Base-by-base conservation (phyloP, 2,797 vertebrate species). In the Crenuchus spilurus region DNA sequence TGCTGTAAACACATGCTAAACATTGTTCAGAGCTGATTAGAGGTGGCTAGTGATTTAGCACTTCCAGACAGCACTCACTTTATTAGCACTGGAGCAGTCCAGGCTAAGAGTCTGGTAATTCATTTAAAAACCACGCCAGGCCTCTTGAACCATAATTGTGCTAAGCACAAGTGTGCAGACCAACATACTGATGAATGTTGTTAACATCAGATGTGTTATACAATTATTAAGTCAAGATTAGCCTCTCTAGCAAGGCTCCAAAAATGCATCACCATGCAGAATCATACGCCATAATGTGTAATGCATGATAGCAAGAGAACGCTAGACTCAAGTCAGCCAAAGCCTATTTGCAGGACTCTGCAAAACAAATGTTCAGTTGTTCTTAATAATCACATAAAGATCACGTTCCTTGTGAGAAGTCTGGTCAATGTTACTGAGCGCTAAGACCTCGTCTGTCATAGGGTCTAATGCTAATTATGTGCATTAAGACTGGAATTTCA, bases 181-280 rank as follows among this genome's bases (percentile, higher is more conserved):
- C 88, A 88, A 88, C 87, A 37, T 54, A 76, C 84, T 86, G 88
- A 90, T 87, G 83, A 90, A 89, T 89, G 88, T 84, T 76, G 52
- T 72, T 64, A 82, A 82, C 58, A 16, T 62, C 55, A 37, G 41
- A 18, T 30, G 16, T 26, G 60, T 33, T 49, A 16, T 26, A 49
- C 35, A 39, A 52, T 8, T 66, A 39, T 26, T 33, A 55, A n/a
- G 13, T 46, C 18, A 44, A 3, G 13, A 31, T 22, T 20, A n/a
- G 3, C 55, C n/a, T 57, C 26, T 48, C 14, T 13, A 60, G 54
- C 37, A 10, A 11, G 11, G 16, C n/a, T 49, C 8, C 14, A 60
- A 31, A 18, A 20, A 44, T n/a, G 14, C 30, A 63, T 44, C 11
- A 57, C 30, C 30, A 39, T 60, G 24, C 13, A 13, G 20, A 31